These are phyloP conservation scores for Entomyzon cyanotis DNA, from an alignment of 2,113 vertebrate species.

Conservation along the genomic window DNA sequence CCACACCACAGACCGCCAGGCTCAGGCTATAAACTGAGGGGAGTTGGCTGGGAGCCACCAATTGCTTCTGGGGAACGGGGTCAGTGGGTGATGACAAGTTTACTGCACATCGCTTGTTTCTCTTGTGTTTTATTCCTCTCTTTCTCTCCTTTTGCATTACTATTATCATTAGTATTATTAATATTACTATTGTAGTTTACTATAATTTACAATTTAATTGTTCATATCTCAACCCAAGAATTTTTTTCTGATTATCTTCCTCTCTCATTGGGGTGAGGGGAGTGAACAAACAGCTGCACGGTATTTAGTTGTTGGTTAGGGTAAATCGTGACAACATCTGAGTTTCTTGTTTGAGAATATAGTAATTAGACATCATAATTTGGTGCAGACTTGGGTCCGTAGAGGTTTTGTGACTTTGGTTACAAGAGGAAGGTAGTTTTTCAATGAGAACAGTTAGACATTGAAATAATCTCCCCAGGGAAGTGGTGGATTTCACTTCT, in stretches of 20 bases:
- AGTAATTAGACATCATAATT: not conserved
- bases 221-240: not conserved
- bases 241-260: not conserved
- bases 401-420: not conserved
- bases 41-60: not conserved
- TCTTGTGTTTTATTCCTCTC: not conserved
- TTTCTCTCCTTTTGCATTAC: not conserved
- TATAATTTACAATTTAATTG: not conserved
- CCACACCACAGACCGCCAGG: not conserved
- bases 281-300: not conserved
- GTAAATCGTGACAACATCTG: not conserved
- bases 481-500: not conserved
- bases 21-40: not conserved
- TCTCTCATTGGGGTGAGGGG: not conserved
- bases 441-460: not conserved
- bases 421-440: not conserved
- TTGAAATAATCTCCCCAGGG: not conserved
- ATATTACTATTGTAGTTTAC: not conserved
- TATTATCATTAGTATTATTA: not conserved
- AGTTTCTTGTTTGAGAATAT: not conserved
- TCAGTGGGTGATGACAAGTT: not conserved
- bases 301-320: not conserved
- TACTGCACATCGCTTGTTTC: not conserved
- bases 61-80: rapidly evolving
- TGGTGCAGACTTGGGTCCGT: not conserved